These are phyloP conservation scores for Ichneumon xanthorius DNA, from an alignment of 2,888 invertebrate species.

Conservation along the genomic window DNA sequence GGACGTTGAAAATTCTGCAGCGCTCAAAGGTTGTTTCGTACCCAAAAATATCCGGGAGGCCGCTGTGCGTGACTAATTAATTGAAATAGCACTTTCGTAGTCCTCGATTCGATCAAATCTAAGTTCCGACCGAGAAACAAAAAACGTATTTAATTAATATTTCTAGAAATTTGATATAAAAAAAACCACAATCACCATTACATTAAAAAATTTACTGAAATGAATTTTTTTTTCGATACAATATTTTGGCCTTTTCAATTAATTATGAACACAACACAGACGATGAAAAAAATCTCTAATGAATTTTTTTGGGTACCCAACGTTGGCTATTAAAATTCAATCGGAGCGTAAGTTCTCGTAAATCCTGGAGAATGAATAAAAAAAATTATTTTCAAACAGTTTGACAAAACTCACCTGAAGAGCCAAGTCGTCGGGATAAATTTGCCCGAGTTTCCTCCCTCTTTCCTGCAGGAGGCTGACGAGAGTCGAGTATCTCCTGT, in stretches of 20 bases:
- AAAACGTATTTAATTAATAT: no score
- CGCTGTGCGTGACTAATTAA: slow-evolving; percentile 49
- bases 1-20: slow-evolving; percentile 38
- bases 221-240: no score
- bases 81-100: slow-evolving; percentile 16
- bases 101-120: slow-evolving; percentile 2
- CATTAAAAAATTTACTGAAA: no score
- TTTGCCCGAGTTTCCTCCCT: slow-evolving; percentile 89
- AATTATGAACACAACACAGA: no score
- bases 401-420: slow-evolving; percentile 89
- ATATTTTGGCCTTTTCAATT: no score
- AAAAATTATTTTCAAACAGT: neutral
- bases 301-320: no score
- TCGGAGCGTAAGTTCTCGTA: no score
- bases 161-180: no score
- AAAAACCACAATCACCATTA: no score
- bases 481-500: slow-evolving; percentile 91
- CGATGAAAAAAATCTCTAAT: no score
- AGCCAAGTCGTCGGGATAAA: slow-evolving; percentile 90
- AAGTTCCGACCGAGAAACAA: slow-evolving; percentile 15
- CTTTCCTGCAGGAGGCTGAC: slow-evolving; percentile 90
- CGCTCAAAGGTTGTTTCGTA: slow-evolving; percentile 48
- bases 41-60: slow-evolving; percentile 35
- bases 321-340: no score
- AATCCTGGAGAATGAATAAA: no score